These are phyloP conservation scores for Automeris io DNA, from an alignment of 2,888 invertebrate genomes.

Conservation along the genomic window DNA sequence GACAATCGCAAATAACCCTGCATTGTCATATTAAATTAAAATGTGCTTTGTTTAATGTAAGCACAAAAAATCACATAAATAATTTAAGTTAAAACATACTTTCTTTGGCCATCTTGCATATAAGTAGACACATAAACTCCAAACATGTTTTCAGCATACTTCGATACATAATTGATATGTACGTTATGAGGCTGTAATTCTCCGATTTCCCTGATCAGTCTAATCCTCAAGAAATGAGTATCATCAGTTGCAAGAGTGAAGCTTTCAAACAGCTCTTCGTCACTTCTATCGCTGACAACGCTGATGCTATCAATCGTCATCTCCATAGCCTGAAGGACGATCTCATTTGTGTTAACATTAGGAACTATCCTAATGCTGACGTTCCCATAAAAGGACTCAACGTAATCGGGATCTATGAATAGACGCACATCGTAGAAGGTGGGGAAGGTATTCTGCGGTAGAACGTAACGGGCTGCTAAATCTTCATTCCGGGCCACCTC, in stretches of 20 bases:
- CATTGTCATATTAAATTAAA: no score
- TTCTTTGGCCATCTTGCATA: conserved; percentile 22
- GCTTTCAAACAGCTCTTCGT: conserved; percentile 24
- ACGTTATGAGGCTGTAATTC: conserved; percentile 56
- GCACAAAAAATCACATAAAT: no score
- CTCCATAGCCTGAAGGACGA: conserved; percentile 69
- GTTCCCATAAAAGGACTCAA: conserved; percentile 55
- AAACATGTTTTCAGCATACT: conserved; percentile 75
- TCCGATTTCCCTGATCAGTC: conserved; percentile 25
- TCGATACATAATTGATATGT: conserved; percentile 74
- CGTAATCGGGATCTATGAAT: conserved; percentile 55
- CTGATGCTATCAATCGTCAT: conserved; percentile 39
- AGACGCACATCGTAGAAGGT: conserved; percentile 70
- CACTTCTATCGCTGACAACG: conserved; percentile 25
- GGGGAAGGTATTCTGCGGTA: conserved; percentile 74
- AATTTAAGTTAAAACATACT: conserved; percentile 38
- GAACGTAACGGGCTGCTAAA: conserved; percentile 50
- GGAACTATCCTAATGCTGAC: conserved; percentile 58
- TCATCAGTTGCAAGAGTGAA: conserved; percentile 35
- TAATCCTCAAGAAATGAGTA: conserved; percentile 70
- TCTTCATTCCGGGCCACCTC: conserved; percentile 17
- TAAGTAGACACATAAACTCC: conserved; percentile 81
- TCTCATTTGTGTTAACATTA: conserved; percentile 27
- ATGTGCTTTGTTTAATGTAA: no score
- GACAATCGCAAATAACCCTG: no score